phyloP scores from a whole-genome alignment of 2,797 vertebrate species.

The Alectoris magna region DNA sequence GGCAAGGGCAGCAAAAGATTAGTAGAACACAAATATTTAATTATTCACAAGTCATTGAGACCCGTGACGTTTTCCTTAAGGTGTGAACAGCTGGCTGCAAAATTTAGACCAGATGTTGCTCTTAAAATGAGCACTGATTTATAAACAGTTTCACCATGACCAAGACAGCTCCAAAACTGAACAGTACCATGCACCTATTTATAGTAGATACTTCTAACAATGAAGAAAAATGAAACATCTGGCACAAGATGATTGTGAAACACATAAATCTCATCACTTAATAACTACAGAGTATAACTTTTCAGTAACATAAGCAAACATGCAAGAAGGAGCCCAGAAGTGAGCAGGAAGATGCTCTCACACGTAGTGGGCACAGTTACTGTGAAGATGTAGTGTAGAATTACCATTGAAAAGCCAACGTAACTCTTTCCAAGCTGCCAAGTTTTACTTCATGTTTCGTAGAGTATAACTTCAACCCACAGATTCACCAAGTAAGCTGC shows the following conservation, averaged over 20 bases:
- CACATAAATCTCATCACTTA: slow-evolving; percentile 28
- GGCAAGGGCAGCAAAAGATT: slow-evolving; percentile 4
- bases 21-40: slow-evolving; percentile 56
- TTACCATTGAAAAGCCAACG: neutral
- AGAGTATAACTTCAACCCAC: neutral
- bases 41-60: slow-evolving; percentile 61
- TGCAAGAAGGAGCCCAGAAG: neutral
- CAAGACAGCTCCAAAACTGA: slow-evolving; percentile 25
- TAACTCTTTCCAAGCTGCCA: neutral
- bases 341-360: neutral
- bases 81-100: slow-evolving; percentile 65
- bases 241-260: slow-evolving; percentile 31
- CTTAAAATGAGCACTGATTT: slow-evolving; percentile 47
- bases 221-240: slow-evolving; percentile 64
- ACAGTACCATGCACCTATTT: slow-evolving; percentile 33
- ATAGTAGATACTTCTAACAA: slow-evolving; percentile 1
- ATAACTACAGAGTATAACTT: neutral
- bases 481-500: neutral
- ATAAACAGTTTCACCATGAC: slow-evolving; percentile 39
- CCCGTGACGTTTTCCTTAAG: slow-evolving; percentile 42
- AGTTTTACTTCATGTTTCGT: neutral
- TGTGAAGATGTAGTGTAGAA: neutral
- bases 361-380: neutral
- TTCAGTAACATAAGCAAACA: neutral
- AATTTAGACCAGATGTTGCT: slow-evolving; percentile 63